Base-by-base conservation (phyloP, 2,888 invertebrate species). In the Dascillus cervinus region DNA sequence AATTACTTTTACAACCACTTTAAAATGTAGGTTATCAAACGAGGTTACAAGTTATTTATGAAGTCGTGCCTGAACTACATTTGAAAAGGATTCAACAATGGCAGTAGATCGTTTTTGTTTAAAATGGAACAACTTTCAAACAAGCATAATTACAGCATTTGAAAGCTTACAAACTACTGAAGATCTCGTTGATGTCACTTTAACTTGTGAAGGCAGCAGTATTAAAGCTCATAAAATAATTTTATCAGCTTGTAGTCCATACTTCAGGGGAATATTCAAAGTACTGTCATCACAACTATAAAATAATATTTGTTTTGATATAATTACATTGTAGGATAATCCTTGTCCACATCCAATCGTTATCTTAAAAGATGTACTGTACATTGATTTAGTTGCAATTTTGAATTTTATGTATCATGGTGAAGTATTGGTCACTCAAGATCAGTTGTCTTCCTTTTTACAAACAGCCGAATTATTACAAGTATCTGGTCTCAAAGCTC, bases 141-240 rank as follows among this genome's bases (percentile, higher is more conserved):
- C 72, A 35, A 81, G 77, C 52, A 78, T 81, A 53, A 72, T 79
- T 39, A 74, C 73, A 55, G 79, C 79, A 22, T 72, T 81, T 56
- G 79, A 79, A 64, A 78, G 76, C 47, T 65, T 81, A 43, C 75
- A 79, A 57, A 73, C 70, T 49, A 77, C 78, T 6, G 79, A 80
- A 64, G 77, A 79, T 64, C 69, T 81, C 50, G 79, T 79, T 36
- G 81, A 82, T 65, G 80, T 81, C 50, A 81, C 81, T 40, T 67
- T 82, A 53, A 78, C 79, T 50, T 80, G 79, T 60, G 81, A 81
- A 64, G 81, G 80, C 48, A 71, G 71, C 60, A 76, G 74, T 59
- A 72, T 81, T 60, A 78, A 77, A 69, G 81, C 81, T 49, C 81
- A 82, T 58, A 81, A 80, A 72, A 76, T 82, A 55, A 79, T 82